Conservation (phyloP, 2,113 vertebrate genomes). For the Varanus komodoensis region DNA sequence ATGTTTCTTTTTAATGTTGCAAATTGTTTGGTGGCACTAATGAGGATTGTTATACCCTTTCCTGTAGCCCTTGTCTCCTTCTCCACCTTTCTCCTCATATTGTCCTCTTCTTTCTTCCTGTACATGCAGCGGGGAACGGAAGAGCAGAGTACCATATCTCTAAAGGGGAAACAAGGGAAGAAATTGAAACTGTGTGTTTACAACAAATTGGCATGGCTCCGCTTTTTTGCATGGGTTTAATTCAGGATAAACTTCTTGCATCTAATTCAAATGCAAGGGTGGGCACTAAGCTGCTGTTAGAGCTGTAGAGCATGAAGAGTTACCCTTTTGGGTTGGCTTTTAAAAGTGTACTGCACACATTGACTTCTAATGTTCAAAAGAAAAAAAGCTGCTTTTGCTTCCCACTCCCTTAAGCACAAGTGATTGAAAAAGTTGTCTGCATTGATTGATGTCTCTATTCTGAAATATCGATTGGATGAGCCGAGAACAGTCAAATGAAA, state of each 20-base stretch:
- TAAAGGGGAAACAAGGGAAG: neutral
- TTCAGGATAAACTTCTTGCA: neutral
- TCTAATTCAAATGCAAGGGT: neutral
- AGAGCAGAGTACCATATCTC: neutral
- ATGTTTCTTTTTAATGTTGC: neutral
- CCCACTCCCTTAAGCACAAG: neutral
- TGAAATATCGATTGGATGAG: constrained; percentile 49
- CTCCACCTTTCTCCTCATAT: neutral
- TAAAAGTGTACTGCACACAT: neutral
- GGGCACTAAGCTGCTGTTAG: accelerated
- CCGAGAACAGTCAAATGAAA: constrained; percentile 63
- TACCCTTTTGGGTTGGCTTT: accelerated
- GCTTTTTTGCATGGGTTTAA: neutral
- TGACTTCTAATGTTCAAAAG: neutral
- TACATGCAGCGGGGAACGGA: neutral
- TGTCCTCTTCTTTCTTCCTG: neutral
- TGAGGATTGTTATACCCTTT: no score
- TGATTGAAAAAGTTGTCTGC: constrained; percentile 44
- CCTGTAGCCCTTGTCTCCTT: neutral
- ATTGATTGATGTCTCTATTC: constrained; percentile 55
- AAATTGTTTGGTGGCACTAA: neutral
- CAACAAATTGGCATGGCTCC: neutral
- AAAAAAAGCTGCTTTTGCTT: neutral
- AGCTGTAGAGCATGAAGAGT: neutral
- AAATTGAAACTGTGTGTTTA: neutral